phyloP scores from a whole-genome alignment of 2,797 vertebrate genomes.

The Catamblyrhynchus diadema region DNA sequence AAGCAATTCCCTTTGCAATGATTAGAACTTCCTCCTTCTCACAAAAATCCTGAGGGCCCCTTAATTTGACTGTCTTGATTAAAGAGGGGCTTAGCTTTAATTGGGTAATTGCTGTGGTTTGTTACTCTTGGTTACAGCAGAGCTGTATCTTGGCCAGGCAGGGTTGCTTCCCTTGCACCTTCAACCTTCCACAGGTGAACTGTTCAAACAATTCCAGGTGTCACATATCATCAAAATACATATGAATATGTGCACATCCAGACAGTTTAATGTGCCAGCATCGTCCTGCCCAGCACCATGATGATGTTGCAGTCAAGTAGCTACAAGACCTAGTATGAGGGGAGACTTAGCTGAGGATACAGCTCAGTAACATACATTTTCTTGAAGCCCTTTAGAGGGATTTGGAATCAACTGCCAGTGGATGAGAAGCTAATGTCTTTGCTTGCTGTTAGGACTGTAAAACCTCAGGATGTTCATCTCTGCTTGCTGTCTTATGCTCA shows the following conservation, averaged over 20 bases:
- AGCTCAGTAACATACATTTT: not conserved
- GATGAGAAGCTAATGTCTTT: not conserved
- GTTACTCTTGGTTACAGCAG: not conserved
- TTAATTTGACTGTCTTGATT: not conserved
- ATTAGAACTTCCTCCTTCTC: not conserved
- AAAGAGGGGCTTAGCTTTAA: constrained; percentile 3
- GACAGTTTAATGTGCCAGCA: not conserved
- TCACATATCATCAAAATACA: not conserved
- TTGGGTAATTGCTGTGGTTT: not conserved
- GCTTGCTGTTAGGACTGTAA: not conserved
- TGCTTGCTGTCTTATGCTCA: not conserved
- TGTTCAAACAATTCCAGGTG: not conserved
- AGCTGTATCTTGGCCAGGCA: not conserved
- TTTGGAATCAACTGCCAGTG: not conserved
- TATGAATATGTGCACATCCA: not conserved
- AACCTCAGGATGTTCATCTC: not conserved
- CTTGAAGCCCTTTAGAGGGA: not conserved
- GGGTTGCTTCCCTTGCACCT: not conserved
- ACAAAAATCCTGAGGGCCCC: not conserved
- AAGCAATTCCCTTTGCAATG: not conserved
- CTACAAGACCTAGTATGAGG: not conserved
- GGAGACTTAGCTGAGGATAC: not conserved
- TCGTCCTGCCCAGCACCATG: accelerated
- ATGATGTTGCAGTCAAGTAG: not conserved
- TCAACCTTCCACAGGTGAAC: not conserved